Conservation (phyloP, 2,113 vertebrate species). For the Varanus salvator region DNA sequence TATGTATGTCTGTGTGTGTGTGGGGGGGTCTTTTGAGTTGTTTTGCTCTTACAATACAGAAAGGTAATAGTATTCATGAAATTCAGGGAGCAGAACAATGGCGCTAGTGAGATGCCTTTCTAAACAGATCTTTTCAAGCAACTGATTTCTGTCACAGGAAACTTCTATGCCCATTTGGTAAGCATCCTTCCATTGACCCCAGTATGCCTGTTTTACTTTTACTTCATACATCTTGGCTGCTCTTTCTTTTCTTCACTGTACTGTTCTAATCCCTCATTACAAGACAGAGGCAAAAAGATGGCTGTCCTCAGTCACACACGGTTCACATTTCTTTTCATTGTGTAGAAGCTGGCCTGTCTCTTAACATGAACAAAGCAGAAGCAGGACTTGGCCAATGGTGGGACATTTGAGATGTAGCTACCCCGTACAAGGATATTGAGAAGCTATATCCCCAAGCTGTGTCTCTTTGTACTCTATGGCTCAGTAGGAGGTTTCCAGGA, state of each 20-base stretch:
- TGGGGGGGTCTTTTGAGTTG: neutral
- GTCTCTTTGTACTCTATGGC: neutral
- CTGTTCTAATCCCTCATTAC: neutral
- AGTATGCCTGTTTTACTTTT: neutral
- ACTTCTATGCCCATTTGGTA: neutral
- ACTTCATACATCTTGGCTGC: neutral
- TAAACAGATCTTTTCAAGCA: constrained; percentile 5
- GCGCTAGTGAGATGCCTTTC: constrained; percentile 36
- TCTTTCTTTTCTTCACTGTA: neutral
- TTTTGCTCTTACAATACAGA: constrained; percentile 54
- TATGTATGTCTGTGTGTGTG: too few species aligned
- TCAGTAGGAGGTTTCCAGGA: neutral
- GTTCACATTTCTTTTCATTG: neutral
- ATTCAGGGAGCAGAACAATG: constrained; percentile 51
- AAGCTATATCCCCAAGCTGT: neutral
- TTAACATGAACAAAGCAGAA: neutral
- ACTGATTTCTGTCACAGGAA: neutral
- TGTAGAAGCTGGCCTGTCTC: neutral
- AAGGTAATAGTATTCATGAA: constrained; percentile 64
- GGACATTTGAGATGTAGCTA: neutral
- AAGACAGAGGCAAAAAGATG: neutral
- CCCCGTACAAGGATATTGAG: neutral
- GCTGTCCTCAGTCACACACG: neutral
- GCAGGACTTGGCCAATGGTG: neutral
- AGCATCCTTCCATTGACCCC: neutral